phyloP scores from a whole-genome alignment of 2,113 vertebrate genomes.

The Poeciliopsis retropinna region DNA sequence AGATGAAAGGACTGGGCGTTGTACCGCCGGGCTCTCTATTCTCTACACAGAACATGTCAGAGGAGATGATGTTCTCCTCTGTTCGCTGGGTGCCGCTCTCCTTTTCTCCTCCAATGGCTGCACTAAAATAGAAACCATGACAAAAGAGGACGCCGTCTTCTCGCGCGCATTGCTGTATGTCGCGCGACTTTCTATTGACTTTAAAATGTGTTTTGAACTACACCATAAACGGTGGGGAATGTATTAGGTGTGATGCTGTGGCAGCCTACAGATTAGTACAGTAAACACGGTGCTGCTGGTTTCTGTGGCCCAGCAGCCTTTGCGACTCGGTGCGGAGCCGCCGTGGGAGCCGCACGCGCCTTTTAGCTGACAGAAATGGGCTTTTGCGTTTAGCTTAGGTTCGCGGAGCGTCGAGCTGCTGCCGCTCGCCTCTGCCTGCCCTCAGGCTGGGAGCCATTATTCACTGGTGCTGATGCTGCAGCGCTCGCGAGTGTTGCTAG shows the following conservation, averaged over 20 bases:
- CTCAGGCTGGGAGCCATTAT: constrained; percentile 50
- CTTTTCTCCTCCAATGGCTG: neutral
- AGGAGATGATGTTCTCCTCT: neutral
- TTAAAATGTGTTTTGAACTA: neutral
- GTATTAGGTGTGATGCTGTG: neutral
- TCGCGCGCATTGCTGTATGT: neutral
- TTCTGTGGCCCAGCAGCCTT: neutral
- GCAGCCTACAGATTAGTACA: neutral
- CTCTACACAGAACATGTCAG: neutral
- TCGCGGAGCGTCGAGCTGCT: neutral
- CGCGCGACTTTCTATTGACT: neutral
- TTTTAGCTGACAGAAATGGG: neutral
- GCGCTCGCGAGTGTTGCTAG: constrained; percentile 76
- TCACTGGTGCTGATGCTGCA: constrained; percentile 75
- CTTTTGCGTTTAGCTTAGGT: neutral
- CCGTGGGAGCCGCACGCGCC: neutral
- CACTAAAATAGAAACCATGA: neutral
- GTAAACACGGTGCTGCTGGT: neutral
- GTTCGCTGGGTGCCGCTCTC: constrained; percentile 10
- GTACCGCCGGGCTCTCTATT: constrained; percentile 33
- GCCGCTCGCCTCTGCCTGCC: constrained; percentile 39
- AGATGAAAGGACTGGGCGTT: constrained; percentile 1
- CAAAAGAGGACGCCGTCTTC: neutral
- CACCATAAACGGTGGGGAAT: neutral
- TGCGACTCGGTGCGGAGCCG: neutral